Conservation (phyloP, 2,113 vertebrate genomes). For the Copsychus sechellarum region DNA sequence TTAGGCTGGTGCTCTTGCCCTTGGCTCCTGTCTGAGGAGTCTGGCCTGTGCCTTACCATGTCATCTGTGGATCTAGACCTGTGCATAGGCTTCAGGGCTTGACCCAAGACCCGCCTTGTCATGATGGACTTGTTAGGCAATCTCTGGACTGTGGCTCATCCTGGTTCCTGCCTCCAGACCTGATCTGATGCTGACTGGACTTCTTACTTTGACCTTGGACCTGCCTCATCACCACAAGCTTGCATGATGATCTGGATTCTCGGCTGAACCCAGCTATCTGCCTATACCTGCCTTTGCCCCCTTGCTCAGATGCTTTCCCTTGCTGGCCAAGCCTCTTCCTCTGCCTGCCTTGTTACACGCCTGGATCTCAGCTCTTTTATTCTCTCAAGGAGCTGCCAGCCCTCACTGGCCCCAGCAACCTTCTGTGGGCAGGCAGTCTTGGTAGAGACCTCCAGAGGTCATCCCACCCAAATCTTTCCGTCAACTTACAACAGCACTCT, state of each 20-base stretch:
- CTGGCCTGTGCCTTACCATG: background rate
- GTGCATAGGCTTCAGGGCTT: background rate
- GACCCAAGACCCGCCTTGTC: background rate
- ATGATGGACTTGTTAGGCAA: background rate
- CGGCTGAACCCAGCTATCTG: rapidly evolving
- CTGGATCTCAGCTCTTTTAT: background rate
- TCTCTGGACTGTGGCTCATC: background rate
- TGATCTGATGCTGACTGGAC: background rate
- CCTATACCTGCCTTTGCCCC: background rate
- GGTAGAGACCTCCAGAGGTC: background rate
- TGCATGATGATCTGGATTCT: background rate
- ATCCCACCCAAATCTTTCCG: background rate
- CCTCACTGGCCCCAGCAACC: background rate
- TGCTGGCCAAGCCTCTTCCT: background rate
- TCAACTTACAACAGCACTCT: background rate
- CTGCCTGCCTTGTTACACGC: background rate
- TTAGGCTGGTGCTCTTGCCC: background rate
- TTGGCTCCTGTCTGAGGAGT: background rate
- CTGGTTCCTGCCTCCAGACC: background rate
- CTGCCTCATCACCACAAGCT: background rate
- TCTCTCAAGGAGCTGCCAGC: background rate
- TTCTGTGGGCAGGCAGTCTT: background rate
- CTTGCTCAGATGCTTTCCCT: background rate
- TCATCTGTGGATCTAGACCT: background rate
- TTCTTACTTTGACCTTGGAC: background rate